Percentiles rank a stretch among this genome's conserved stretches.
Evolutionary conservation across 1,140 invertebrate genomes (phyloP).

Genomic region (Littorina saxatilis): DNA sequence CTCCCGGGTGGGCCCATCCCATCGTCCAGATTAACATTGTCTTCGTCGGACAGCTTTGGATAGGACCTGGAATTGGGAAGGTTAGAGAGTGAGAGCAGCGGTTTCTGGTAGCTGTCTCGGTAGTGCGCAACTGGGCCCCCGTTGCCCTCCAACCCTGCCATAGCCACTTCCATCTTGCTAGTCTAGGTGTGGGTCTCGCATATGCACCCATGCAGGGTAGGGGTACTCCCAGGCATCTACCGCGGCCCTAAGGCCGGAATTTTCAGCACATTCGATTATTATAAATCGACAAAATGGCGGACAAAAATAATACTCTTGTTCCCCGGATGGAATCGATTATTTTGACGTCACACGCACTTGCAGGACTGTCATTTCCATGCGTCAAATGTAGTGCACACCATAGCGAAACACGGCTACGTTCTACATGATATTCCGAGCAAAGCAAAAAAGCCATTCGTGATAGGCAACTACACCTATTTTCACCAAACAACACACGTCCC

Average conservation of each 20-base stretch:
- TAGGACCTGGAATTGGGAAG: conserved; percentile 87
- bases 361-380: conserved; percentile 38
- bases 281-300: conserved; percentile 57
- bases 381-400: conserved; percentile 6
- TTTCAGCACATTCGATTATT: conserved; percentile 45
- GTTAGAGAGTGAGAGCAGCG: conserved; percentile 55
- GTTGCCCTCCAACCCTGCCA: conserved; percentile 72
- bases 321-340: conserved; percentile 56
- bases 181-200: conserved; percentile 27
- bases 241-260: conserved; percentile 22
- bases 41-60: conserved; percentile 96
- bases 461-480: conserved; percentile 21
- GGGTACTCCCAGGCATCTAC: conserved; percentile 35
- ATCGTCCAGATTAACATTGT: conserved; percentile 75
- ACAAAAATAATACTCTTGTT: conserved; percentile 50
- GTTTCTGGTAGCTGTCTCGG: conserved; percentile 48
- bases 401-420: conserved; percentile 13
- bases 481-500: conserved; percentile 18
- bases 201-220: conserved; percentile 35
- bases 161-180: conserved; percentile 78
- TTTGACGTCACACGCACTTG: conserved; percentile 52
- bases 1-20: conserved; percentile 82
- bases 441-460: conserved; percentile 28
- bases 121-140: conserved; percentile 64
- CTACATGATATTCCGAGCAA: conserved; percentile 33